phyloP scores from a whole-genome alignment of 1,140 invertebrate species.

The Argopecten irradians region DNA sequence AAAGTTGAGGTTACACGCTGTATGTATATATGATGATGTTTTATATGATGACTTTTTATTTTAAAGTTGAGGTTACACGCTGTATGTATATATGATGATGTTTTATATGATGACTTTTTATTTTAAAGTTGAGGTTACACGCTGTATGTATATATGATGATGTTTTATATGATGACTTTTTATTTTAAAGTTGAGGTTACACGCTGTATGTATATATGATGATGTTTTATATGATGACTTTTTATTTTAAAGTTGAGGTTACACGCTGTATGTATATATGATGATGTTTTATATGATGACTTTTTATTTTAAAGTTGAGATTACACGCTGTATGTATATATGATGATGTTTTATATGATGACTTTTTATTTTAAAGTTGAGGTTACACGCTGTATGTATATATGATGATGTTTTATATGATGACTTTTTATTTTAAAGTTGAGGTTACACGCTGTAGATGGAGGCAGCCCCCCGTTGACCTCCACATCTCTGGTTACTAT shows the following conservation, averaged over 20 bases:
- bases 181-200: not conserved
- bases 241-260: constrained; percentile 55
- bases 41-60: not conserved
- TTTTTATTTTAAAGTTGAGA: not conserved
- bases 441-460: constrained; percentile 57
- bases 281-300: not conserved
- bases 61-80: constrained; percentile 49
- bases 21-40: not conserved
- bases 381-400: too few relatives aligned
- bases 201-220: too few relatives aligned
- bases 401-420: too few relatives aligned
- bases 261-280: constrained; percentile 30
- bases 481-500: constrained; percentile 58
- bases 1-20: not conserved
- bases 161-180: not conserved
- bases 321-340: too few relatives aligned
- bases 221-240: too few relatives aligned
- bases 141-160: not conserved
- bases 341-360: not conserved
- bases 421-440: constrained; percentile 49
- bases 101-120: not conserved
- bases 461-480: constrained; percentile 51
- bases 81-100: not conserved
- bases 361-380: not conserved
- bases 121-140: not conserved